Percentiles rank a stretch among this genome's conserved stretches.
Evolutionary conservation across 2,113 vertebrate genomes (phyloP).

Genomic region (Pollachius pollachius): DNA sequence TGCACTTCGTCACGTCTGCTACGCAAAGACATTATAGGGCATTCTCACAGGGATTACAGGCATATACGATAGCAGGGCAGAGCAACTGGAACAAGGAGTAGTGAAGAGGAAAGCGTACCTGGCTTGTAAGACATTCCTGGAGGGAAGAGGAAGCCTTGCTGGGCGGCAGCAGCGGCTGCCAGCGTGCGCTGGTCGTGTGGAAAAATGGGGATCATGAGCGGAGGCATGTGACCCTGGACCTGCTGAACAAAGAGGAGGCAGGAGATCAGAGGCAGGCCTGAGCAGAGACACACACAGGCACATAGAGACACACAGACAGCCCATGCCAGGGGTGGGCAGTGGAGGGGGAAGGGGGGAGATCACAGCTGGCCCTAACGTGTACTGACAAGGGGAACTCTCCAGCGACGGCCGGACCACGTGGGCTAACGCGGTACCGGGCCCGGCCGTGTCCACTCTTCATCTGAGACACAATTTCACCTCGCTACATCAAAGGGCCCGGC

Average conservation of each 20-base stretch:
- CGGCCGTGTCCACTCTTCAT: conserved; percentile 68
- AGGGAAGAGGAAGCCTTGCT: conserved; percentile 99
- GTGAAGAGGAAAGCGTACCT: conserved; percentile 75
- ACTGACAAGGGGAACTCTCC: conserved; percentile 81
- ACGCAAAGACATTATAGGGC: too few species aligned
- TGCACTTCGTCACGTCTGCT: too few species aligned
- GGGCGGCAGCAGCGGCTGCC: conserved; percentile 96
- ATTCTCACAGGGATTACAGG: too few species aligned
- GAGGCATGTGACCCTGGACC: conserved; percentile 99
- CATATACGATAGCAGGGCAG: not conserved
- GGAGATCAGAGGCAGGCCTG: conserved; percentile 85
- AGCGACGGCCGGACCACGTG: conserved; percentile 65
- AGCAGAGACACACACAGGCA: conserved; percentile 78
- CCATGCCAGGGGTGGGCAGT: not conserved
- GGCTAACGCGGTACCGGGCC: conserved; percentile 69
- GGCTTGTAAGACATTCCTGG: conserved; percentile 99
- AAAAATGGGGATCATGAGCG: conserved; percentile 99
- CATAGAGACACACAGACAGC: conserved; percentile 55
- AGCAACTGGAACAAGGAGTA: not conserved
- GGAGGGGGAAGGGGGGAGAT: conserved; percentile 75
- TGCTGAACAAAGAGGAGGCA: conserved; percentile 86
- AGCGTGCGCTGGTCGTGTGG: conserved; percentile 99
- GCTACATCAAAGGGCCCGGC: conserved; percentile 72
- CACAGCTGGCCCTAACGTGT: conserved; percentile 80
- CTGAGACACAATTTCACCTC: conserved; percentile 70